Conservation (phyloP, 37 sponge, comb jelly and placozoan genomes). For the Cladorhizidae sp. region DNA sequence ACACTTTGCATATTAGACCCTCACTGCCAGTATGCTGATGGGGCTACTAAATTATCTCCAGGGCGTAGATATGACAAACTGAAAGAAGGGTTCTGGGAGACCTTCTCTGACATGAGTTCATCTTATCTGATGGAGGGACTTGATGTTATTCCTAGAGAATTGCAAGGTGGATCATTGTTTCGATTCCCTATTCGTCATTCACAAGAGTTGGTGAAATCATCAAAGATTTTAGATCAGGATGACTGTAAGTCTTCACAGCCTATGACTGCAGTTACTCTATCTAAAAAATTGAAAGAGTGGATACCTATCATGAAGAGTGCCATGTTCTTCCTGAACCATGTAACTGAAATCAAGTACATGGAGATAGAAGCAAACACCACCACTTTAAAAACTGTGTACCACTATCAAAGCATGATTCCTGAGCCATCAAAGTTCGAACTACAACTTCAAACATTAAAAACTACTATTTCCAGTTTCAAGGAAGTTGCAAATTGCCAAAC, state of each 20-base stretch:
- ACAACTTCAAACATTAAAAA: not conserved
- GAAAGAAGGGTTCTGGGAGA: constrained; percentile 40
- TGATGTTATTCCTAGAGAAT: constrained; percentile 8
- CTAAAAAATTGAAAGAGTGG: constrained; percentile 24
- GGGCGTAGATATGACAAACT: constrained; percentile 43
- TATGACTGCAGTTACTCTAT: constrained; percentile 15
- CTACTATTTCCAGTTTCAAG: constrained; percentile 5
- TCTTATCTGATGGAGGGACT: constrained; percentile 32
- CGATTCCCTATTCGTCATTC: constrained; percentile 67
- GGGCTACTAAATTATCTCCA: constrained; percentile 19
- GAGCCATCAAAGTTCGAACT: not conserved
- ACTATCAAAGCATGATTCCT: not conserved
- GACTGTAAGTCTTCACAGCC: not conserved
- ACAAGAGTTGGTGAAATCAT: not conserved
- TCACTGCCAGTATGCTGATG: constrained; percentile 50
- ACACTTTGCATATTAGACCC: constrained; percentile 82
- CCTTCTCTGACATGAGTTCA: constrained; percentile 49
- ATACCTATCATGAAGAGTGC: constrained; percentile 35
- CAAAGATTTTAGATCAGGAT: constrained; percentile 22
- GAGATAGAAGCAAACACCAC: not conserved
- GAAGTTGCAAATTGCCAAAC: not conserved
- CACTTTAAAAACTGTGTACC: not conserved
- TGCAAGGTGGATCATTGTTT: constrained; percentile 63
- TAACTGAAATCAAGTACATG: not conserved
- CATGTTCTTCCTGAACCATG: constrained; percentile 20